phyloP scores from a whole-genome alignment of 2,113 vertebrate genomes.

The Caranx melampygus region DNA sequence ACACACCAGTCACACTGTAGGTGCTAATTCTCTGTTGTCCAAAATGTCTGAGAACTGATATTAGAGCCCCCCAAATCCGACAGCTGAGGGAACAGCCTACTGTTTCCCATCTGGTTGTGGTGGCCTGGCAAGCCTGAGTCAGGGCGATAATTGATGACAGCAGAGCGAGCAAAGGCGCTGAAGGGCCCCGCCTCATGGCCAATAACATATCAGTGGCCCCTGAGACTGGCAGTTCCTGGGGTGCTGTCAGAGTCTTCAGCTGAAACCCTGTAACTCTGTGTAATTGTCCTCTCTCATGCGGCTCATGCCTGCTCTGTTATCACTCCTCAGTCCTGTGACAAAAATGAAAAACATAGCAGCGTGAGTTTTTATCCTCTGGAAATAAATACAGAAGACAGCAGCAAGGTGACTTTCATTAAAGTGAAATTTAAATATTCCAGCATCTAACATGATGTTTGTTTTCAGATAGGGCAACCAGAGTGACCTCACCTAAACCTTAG shows the following conservation, averaged over 20 bases:
- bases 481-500: constrained; percentile 55
- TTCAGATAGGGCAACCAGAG: not conserved
- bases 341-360: constrained; percentile 20
- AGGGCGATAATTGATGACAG: constrained; percentile 74
- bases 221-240: constrained; percentile 61
- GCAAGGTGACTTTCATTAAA: constrained; percentile 26
- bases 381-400: constrained; percentile 9
- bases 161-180: constrained; percentile 45
- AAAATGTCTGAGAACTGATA: constrained; percentile 63
- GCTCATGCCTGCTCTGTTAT: not conserved
- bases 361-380: not conserved
- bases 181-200: constrained; percentile 44
- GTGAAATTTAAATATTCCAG: constrained; percentile 7
- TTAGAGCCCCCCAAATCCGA: constrained; percentile 58
- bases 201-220: constrained; percentile 61
- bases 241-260: constrained; percentile 53
- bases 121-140: constrained; percentile 42
- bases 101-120: constrained; percentile 75
- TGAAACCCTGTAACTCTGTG: constrained; percentile 48
- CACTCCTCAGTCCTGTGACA: not conserved
- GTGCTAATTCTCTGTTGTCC: constrained; percentile 69
- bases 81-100: constrained; percentile 50
- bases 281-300: constrained; percentile 41
- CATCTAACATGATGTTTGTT: constrained; percentile 31
- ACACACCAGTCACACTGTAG: constrained; percentile 10